Conservation (phyloP, 2,888 invertebrate species). For the Standfussiana lucernea region DNA sequence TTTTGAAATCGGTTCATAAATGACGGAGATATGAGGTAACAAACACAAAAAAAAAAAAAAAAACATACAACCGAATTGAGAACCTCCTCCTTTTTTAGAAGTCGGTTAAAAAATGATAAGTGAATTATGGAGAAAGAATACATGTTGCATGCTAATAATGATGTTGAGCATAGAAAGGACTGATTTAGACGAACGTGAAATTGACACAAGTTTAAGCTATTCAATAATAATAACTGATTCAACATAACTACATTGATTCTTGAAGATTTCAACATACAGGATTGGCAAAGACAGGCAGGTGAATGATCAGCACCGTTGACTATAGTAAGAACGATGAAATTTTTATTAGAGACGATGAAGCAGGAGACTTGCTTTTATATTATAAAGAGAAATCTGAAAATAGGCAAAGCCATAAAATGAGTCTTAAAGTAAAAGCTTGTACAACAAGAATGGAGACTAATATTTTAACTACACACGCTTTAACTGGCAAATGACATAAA, state of each 20-base stretch:
- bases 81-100: too few species aligned
- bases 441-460: conserved; percentile 33
- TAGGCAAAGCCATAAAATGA: neutral
- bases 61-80: too few species aligned
- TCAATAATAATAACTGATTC: neutral
- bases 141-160: neutral
- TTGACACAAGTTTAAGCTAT: neutral
- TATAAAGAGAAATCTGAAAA: neutral
- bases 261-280: neutral
- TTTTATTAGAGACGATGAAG: neutral
- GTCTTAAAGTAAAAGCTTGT: conserved; percentile 6
- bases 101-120: neutral
- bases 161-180: neutral
- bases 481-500: conserved; percentile 34
- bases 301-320: neutral
- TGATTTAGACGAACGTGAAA: neutral
- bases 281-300: neutral
- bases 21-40: too few species aligned
- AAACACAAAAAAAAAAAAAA: too few species aligned
- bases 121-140: neutral
- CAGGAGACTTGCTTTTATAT: neutral
- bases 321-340: neutral
- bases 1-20: too few species aligned
- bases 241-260: too few species aligned
- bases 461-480: conserved; percentile 51